A percentile compares a stretch with the other conserved stretches of the same genome.
phyloP scores from a whole-genome alignment of 2,113 vertebrate species.

The Gavialis gangeticus region DNA sequence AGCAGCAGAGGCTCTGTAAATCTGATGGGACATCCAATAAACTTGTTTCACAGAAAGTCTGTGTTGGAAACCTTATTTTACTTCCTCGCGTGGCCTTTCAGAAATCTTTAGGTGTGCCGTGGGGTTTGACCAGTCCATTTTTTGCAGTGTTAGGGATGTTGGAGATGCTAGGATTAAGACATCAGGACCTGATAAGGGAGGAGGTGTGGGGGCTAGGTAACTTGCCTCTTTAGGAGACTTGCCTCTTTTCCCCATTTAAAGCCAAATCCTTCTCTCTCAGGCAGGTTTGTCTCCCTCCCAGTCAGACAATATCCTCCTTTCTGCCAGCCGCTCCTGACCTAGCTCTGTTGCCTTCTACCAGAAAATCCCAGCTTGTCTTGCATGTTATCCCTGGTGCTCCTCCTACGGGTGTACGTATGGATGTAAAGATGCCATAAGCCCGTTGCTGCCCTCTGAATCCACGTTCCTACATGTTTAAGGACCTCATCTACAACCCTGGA shows the following conservation, averaged over 20 bases:
- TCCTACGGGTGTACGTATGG: rapidly evolving
- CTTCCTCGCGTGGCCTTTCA: neutral
- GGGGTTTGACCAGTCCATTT: neutral
- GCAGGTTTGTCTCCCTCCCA: neutral
- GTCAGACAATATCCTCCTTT: neutral
- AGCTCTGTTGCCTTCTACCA: too few species aligned
- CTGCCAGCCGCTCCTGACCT: neutral
- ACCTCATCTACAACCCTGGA: neutral
- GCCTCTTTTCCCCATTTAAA: neutral
- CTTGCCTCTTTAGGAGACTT: neutral
- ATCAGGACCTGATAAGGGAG: too few species aligned
- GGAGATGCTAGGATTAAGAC: neutral
- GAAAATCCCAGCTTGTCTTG: neutral
- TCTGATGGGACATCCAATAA: conserved; percentile 42
- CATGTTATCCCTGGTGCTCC: neutral
- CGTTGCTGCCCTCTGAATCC: neutral
- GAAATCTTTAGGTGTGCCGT: neutral
- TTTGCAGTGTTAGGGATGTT: too few species aligned
- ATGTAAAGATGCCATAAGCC: rapidly evolving
- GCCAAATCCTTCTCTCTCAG: neutral
- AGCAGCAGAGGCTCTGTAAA: conserved; percentile 21
- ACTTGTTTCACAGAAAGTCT: neutral
- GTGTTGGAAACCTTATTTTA: neutral
- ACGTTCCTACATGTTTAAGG: neutral
- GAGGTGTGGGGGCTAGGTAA: neutral